Evolutionary conservation across 2,113 vertebrate species (phyloP), one percentile per base, ranked within the genome.

Genomic region (Gavia stellata): DNA sequence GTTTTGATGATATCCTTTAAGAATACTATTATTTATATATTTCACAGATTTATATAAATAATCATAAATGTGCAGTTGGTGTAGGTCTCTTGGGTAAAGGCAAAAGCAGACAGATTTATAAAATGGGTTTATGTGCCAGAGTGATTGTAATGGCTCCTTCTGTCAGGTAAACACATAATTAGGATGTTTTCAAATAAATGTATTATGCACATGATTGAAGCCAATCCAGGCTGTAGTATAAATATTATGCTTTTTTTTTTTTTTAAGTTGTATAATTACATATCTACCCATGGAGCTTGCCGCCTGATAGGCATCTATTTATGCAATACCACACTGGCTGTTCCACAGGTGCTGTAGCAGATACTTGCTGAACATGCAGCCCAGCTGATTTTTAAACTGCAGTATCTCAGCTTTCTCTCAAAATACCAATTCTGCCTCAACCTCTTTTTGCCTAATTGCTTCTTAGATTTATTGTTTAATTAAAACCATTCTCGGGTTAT

Each of bases 131-230:
- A 77, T 2, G 5, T 93, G 90, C 90, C 95, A 95, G 96, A 94
- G 91, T 97, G 96, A 93, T 77, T 83, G 88, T 91, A 94, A 96
- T 91, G 96, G 94, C 88, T 97, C 91, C 97, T 96, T 97, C 96
- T 96, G 92, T 94, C 96, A 97, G 94, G 93, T 97, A 96, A 97
- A 96, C 92, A 96, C 92, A 71, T 96, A 97, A 97, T 97, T 97
- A 97, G 96, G 91, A 96, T 96, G 96, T 97, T 97, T 97, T 94
- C 96, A 97, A 95, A 97, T 96, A 97, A 95, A 97, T 95, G 89
- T 96, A 97, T 97, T 97, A 95, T 93, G 95, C 95, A 96, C 92
- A 95, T 96, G 97, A 96, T 95, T 97, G 97, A 97, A 97, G 94
- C 83, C 93, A 96, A 94, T 96, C 92, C 95, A 83, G 62, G 70